These are phyloP conservation scores for Drosophila quinaria DNA, from an alignment of 2,888 invertebrate species.

Conservation along the genomic window DNA sequence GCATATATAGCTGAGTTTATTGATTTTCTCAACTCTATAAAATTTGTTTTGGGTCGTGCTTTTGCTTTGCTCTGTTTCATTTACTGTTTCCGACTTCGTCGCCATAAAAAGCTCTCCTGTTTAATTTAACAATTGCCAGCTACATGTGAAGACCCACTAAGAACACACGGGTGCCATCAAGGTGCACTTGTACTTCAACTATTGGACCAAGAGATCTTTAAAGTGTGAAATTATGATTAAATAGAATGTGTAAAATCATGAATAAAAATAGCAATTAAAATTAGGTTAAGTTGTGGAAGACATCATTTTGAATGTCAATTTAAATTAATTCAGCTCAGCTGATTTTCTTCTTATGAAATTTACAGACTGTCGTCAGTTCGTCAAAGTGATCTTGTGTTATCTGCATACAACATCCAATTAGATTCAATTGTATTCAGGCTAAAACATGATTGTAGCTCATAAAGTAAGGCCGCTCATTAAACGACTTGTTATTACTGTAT, in stretches of 20 bases:
- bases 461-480: slow-evolving; percentile 41
- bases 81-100: slow-evolving; percentile 38
- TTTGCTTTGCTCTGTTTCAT: slow-evolving; percentile 70
- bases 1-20: slow-evolving; percentile 46
- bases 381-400: slow-evolving; percentile 24
- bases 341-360: slow-evolving; percentile 4
- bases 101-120: slow-evolving; percentile 47
- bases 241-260: background rate
- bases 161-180: slow-evolving; percentile 39
- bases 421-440: slow-evolving; percentile 44
- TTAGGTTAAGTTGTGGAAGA: too few species aligned
- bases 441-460: slow-evolving; percentile 44
- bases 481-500: slow-evolving; percentile 21
- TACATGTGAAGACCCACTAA: slow-evolving; percentile 50
- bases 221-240: background rate
- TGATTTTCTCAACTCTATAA: slow-evolving; percentile 52
- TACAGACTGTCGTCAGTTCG: slow-evolving; percentile 1
- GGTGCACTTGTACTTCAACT: slow-evolving; percentile 15
- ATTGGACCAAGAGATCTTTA: background rate
- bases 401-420: slow-evolving; percentile 37
- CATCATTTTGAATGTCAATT: background rate
- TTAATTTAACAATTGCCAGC: slow-evolving; percentile 61
- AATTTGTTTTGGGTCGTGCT: slow-evolving; percentile 36
- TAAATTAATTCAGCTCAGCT: background rate
- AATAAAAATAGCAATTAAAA: too few species aligned